Evolutionary conservation across 1,140 invertebrate genomes (phyloP), one percentile per base, ranked within the genome.

Genomic region (Hirudo medicinalis): DNA sequence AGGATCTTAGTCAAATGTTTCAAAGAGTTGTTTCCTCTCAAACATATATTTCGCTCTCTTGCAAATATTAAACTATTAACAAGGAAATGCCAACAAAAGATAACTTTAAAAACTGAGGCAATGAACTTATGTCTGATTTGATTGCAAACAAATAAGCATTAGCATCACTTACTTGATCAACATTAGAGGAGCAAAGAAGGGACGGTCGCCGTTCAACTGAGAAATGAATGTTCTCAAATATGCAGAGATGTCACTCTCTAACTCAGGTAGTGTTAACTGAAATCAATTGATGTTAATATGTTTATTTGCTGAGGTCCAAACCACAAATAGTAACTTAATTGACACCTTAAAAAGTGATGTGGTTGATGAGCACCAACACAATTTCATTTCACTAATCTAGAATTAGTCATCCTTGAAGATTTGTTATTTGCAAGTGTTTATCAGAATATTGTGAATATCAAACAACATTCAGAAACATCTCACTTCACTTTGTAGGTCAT

Each of bases 201-300:
- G 89, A 78, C 92, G 88, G 72, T 89, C 88, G 73, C 91, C 89
- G 80, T 94, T 91, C 49, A 97, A 83, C 81, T 87, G 87, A 75
- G 87, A 86, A 55, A 97, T 84, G 82, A 97, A 95, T 75, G 86
- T 86, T 73, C 89, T 86, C 55, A 97, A 80, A 76, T 87, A 82
- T 78, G 89, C 86, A 76, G 89, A 94, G 75, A 88, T 87, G 27
- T 85, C 79, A 74, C 88, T 92, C 43, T 90, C 87, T 60, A 93
- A 76, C 73, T 88, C 87, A 20, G 93, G 92, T 73, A 97, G 80
- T 66, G 76, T 78, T 76, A 75, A 76, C 73, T 76, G n/a, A 73
- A 70, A 60, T 15, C 32, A 22, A 63, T 60, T 77, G 71, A 22
- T 32, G 19, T 27, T 27, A n/a, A 67, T n/a, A 67, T 32, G 66